Base-by-base conservation (phyloP, 2,888 invertebrate species). In the Cactoblastis cactorum region DNA sequence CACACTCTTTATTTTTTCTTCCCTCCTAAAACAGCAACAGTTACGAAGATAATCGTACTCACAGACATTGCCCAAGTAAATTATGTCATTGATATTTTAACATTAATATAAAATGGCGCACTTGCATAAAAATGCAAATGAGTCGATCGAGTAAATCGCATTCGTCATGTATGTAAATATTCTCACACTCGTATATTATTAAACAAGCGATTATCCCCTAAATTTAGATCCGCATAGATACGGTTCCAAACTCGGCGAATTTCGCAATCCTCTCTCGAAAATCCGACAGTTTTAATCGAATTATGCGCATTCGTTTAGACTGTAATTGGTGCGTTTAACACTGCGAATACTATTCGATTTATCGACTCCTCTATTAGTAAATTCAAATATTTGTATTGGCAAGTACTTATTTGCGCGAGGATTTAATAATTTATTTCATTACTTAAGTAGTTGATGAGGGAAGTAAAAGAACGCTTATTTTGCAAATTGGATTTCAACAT, bases 181-280 rank as follows among this genome's bases (percentile, higher is more conserved):
- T 65, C 67, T 63, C 62, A 65, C 69, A 65, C 62, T 65, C 68
- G 70, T 78, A 67, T 71, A 79, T 79, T 80, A 80, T 80, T 78
- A 74, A 80, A 76, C 75, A 65, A 73, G 67, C 71, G 71, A 83
- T 81, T 81, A 77, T n/a, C 69, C 65, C 67, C 74, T 73, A 77
- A 81, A 80, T 80, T 79, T 77, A 81, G 78, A 79, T 75, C 67
- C 75, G 75, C 73, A 77, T 77, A 74, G 76, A 72, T 71, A 73
- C 62, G 64, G 67, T 55, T 54, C 22, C 35, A 14, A 28, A 22
- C 47, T 22, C 37, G 24, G 37, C 28, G 22, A 43, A 28, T 43
- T 48, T 17, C 24, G n/a, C 28, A 19, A 11, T 15, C 14, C 47
- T 33, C 34, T 14, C 69, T 75, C 69, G 72, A 65, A 71, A 80